Evolutionary conservation across 2,888 invertebrate species (phyloP), one percentile per base, ranked within the genome.

Genomic region (Meghimatium bilineatum): DNA sequence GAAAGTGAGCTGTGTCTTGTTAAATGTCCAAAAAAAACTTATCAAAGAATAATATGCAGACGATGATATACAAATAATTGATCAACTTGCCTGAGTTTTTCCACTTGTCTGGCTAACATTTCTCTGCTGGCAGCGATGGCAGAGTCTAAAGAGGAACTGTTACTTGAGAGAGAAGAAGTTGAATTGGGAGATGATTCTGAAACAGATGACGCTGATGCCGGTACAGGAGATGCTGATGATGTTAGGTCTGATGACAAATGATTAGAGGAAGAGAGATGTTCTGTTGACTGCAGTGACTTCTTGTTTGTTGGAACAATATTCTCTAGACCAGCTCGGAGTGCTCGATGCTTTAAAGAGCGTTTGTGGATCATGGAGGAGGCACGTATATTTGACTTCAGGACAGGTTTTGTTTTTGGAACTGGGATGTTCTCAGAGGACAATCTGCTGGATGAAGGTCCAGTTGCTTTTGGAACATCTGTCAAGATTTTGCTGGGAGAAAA

Each of bases 301-400:
- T 72, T 84, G 29, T 17, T 66, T 3, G 75, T 20, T 12, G 84
- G 80, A 20, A 80, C 32, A 34, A 67, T 38, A 8, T 36, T 76
- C n/a, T 86, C 86, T 34, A 86, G 74, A 52, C 84, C 80, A 29
- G 84, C 69, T 44, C 72, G 52, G 29, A 84, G 56, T 3, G 87
- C 89, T 44, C 72, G 26, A 29, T 72, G 72, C n/a, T 72, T 72
- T n/a, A 92, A 88, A 29, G 90, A 88, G 74, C 90, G 87, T 84
- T 91, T 91, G 82, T 90, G 90, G 72, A 92, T 85, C 90, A 92
- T 90, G 29, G 91, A 90, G 5, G 92, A 91, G 34, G 91, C 91
- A 29, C 91, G 88, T 74, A 89, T 88, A 63, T 80, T 86, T 34
- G 86, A 78, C 78, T 86, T 86, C 32, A 83, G 66, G 0, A 69